A percentile compares a stretch with the other conserved stretches of the same genome.
phyloP scores from a whole-genome alignment of 2,113 vertebrate species.

The Chaetodon trifascialis region DNA sequence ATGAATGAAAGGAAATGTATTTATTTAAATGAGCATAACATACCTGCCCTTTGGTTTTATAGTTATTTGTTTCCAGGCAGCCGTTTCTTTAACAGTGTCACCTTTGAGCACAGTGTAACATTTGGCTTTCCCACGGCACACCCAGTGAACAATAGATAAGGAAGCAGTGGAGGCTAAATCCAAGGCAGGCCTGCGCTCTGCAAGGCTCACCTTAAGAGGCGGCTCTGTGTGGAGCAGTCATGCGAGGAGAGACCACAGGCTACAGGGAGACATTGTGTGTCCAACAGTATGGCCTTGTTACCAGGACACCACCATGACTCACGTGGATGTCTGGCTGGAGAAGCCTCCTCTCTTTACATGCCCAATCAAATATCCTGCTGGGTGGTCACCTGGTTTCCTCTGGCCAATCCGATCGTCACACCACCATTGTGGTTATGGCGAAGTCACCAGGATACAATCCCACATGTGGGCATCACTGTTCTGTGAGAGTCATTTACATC shows the following conservation, averaged over 20 bases:
- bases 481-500: slow-evolving; percentile 38
- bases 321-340: slow-evolving; percentile 34
- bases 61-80: slow-evolving; percentile 12
- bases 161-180: slow-evolving; percentile 17
- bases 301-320: slow-evolving; percentile 63
- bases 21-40: slow-evolving; percentile 2
- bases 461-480: slow-evolving; percentile 21
- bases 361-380: slow-evolving; percentile 40
- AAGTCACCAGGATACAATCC: slow-evolving; percentile 20
- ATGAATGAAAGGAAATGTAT: not conserved
- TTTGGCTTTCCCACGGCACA: slow-evolving; percentile 22
- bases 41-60: not conserved
- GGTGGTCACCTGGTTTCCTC: slow-evolving; percentile 54
- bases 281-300: slow-evolving; percentile 74
- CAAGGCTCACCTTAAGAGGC: slow-evolving; percentile 69
- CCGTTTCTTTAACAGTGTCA: not conserved
- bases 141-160: slow-evolving; percentile 13
- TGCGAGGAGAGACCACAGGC: slow-evolving; percentile 54
- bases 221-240: slow-evolving; percentile 53
- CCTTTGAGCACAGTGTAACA: slow-evolving; percentile 11
- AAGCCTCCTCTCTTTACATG: slow-evolving; percentile 25
- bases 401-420: slow-evolving; percentile 29
- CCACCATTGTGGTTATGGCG: not conserved
- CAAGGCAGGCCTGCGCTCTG: slow-evolving; percentile 25
- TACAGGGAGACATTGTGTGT: slow-evolving; percentile 72